Percentiles rank a stretch among this genome's conserved stretches.
Evolutionary conservation across 2,797 vertebrate genomes (phyloP).

Genomic region (Gallirallus australis): DNA sequence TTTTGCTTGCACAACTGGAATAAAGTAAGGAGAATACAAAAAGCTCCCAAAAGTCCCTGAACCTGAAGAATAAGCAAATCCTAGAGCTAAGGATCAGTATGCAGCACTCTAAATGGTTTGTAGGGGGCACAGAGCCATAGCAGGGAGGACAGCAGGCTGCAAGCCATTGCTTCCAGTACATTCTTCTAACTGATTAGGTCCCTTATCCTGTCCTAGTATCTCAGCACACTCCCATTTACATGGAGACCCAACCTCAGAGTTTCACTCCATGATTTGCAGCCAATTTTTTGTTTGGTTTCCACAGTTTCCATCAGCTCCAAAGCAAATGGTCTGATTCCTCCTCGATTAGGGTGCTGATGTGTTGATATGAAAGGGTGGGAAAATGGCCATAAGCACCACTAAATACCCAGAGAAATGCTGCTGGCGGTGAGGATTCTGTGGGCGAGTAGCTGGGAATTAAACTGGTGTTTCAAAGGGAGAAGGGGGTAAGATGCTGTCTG

Average conservation of each 20-base stretch:
- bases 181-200: not conserved
- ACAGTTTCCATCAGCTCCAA: not conserved
- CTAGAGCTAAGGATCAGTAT: not conserved
- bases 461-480: not conserved
- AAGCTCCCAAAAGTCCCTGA: not conserved
- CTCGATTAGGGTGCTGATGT: not conserved
- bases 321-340: not conserved
- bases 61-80: not conserved
- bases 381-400: not conserved
- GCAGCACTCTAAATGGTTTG: not conserved
- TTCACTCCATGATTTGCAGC: not conserved
- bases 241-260: not conserved
- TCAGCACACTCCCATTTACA: not conserved
- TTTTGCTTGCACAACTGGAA: not conserved
- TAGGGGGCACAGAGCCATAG: not conserved
- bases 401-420: not conserved
- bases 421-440: not conserved
- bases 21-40: not conserved
- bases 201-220: not conserved
- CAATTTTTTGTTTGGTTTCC: not conserved
- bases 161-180: accelerated
- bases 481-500: not conserved
- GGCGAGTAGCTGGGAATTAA: not conserved
- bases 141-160: not conserved
- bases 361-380: not conserved